Evolutionary conservation across 2,113 vertebrate species (phyloP).

Genomic region (Sphaerodactylus townsendi): DNA sequence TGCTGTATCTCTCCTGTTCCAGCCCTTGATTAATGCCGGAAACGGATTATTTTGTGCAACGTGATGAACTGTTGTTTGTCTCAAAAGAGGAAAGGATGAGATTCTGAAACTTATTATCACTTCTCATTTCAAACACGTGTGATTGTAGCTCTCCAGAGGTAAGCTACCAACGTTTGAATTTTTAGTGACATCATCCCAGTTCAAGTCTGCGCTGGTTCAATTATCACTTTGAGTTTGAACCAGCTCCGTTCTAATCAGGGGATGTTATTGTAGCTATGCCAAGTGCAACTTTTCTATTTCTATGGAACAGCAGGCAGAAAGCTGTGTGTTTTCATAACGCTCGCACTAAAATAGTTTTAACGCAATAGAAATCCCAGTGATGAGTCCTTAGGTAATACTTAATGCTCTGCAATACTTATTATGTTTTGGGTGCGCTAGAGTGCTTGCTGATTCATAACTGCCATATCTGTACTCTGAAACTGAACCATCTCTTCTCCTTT

Average conservation of each 20-base stretch:
- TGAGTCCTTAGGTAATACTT: slow-evolving; percentile 6
- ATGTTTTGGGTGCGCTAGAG: slow-evolving; percentile 2
- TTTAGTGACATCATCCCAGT: not conserved
- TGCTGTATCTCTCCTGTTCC: slow-evolving; percentile 1
- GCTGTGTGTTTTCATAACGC: slow-evolving; percentile 15
- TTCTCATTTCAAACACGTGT: not conserved
- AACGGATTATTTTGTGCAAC: not conserved
- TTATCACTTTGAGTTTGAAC: slow-evolving; percentile 7
- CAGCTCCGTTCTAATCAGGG: not conserved
- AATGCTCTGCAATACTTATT: not conserved
- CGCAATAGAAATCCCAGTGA: not conserved
- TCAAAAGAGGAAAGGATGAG: not conserved
- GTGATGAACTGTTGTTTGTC: not conserved
- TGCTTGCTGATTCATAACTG: slow-evolving; percentile 3
- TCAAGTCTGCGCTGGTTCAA: slow-evolving; percentile 6
- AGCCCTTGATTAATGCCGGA: not conserved
- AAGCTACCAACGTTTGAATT: not conserved
- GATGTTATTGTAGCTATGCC: not conserved
- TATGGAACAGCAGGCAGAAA: slow-evolving; percentile 13
- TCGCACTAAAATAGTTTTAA: slow-evolving; percentile 2
- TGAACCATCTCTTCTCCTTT: slow-evolving; percentile 16
- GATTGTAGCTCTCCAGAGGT: slow-evolving; percentile 1
- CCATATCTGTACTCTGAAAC: slow-evolving; percentile 12
- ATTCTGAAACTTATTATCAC: slow-evolving; percentile 18
- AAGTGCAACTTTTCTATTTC: not conserved